Evolutionary conservation across 1,140 invertebrate species (phyloP).

Genomic region (Drosophila persimilis): DNA sequence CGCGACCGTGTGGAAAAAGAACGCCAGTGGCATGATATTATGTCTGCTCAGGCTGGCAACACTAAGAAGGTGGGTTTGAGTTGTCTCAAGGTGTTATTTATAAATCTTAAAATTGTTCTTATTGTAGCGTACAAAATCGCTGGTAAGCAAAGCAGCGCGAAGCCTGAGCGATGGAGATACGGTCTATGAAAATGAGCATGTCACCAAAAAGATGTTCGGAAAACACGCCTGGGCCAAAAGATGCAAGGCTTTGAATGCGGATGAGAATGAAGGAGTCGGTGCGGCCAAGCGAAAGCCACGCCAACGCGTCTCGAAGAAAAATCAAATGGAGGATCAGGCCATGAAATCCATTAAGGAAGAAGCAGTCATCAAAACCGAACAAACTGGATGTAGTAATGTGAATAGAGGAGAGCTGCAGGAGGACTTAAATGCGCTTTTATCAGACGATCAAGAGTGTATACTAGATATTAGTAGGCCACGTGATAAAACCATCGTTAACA

Average conservation of each 20-base stretch:
- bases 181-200: conserved; percentile 71
- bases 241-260: conserved; percentile 19
- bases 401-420: conserved; percentile 45
- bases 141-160: conserved; percentile 53
- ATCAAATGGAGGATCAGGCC: neutral
- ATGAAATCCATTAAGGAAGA: conserved; percentile 49
- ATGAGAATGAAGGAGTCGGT: conserved; percentile 19
- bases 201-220: conserved; percentile 53
- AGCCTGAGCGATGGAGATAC: conserved; percentile 58
- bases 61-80: conserved; percentile 51
- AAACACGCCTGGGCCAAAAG: conserved; percentile 57
- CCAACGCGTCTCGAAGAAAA: neutral
- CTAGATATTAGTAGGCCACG: conserved; percentile 23
- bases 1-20: conserved; percentile 63
- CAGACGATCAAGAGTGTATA: conserved; percentile 33
- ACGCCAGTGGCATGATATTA: conserved; percentile 61
- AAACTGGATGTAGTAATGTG: conserved; percentile 19
- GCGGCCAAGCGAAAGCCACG: conserved; percentile 24
- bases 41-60: conserved; percentile 29
- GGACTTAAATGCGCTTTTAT: conserved; percentile 56
- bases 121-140: conserved; percentile 35
- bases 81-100: neutral
- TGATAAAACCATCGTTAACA: conserved; percentile 39
- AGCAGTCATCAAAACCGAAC: conserved; percentile 45
- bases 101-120: neutral